Conservation (phyloP, 2,888 invertebrate species). For the Melanchra persicariae region DNA sequence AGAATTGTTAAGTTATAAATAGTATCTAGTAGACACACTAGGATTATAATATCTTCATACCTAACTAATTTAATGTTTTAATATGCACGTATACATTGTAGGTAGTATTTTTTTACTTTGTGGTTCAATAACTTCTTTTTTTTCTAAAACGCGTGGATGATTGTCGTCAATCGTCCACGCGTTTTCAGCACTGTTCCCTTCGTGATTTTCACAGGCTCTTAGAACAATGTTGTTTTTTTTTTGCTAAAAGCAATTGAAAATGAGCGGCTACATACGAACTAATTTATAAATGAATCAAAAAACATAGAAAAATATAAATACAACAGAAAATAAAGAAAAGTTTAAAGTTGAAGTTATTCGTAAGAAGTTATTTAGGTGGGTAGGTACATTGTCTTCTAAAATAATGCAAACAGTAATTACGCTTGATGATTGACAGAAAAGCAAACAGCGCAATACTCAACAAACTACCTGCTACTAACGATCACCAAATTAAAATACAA, state of each 20-base stretch:
- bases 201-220: neutral
- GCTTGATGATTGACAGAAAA: conserved; percentile 22
- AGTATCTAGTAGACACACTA: too few species aligned
- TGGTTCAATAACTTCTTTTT: neutral
- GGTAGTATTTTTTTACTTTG: too few species aligned
- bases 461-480: conserved; percentile 27
- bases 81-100: too few species aligned
- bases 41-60: too few species aligned
- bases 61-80: too few species aligned
- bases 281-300: neutral
- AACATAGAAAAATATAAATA: too few species aligned
- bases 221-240: neutral
- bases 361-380: neutral
- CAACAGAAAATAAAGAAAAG: neutral
- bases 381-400: neutral
- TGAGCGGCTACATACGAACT: too few species aligned
- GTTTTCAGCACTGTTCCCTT: too few species aligned
- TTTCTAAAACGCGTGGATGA: neutral
- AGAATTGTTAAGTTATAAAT: neutral
- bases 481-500: conserved; percentile 68
- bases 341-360: neutral
- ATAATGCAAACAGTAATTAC: conserved; percentile 8
- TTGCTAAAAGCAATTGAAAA: neutral
- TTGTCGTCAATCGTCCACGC: neutral
- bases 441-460: conserved; percentile 29